These are phyloP conservation scores for Podarcis muralis DNA, from an alignment of 2,113 vertebrate genomes.

Conservation along the genomic window DNA sequence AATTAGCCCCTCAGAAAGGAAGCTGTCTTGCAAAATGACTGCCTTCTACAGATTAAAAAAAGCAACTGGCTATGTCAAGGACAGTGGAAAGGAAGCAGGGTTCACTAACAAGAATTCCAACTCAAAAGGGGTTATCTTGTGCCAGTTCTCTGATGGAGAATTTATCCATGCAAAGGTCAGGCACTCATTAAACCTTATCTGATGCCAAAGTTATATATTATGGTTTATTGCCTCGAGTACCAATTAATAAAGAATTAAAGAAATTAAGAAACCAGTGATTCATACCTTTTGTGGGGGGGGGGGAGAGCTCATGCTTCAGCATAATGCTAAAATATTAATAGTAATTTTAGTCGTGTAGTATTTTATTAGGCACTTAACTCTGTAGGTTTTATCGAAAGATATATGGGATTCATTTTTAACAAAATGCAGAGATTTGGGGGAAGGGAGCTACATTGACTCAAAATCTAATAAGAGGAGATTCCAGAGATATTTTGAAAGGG, in stretches of 20 bases:
- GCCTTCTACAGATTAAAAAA: conserved; percentile 36
- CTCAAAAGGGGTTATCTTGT: conserved; percentile 72
- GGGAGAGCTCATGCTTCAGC: conserved; percentile 69
- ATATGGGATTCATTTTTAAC: conserved; percentile 78
- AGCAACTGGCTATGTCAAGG: conserved; percentile 58
- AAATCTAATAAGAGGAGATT: conserved; percentile 77
- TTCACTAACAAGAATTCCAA: conserved; percentile 52
- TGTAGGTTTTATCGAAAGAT: conserved; percentile 77
- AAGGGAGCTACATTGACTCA: conserved; percentile 69
- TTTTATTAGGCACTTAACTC: conserved; percentile 79
- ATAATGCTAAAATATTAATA: conserved; percentile 78
- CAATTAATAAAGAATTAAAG: conserved; percentile 85
- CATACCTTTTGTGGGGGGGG: conserved; percentile 66
- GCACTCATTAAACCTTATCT: conserved; percentile 82
- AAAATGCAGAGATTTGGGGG: conserved; percentile 69
- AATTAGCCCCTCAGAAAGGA: conserved; percentile 69
- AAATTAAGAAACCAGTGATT: conserved; percentile 80
- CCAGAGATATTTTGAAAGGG: conserved; percentile 67
- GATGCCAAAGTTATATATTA: conserved; percentile 77
- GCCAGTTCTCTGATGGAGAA: conserved; percentile 68
- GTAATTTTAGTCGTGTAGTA: conserved; percentile 75
- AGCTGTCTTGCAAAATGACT: conserved; percentile 55
- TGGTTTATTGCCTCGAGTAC: conserved; percentile 81
- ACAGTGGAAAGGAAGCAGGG: conserved; percentile 68
- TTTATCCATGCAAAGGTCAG: conserved; percentile 80